Base-by-base conservation (phyloP, 2,888 invertebrate genomes). In the Zygogramma bicolorata region DNA sequence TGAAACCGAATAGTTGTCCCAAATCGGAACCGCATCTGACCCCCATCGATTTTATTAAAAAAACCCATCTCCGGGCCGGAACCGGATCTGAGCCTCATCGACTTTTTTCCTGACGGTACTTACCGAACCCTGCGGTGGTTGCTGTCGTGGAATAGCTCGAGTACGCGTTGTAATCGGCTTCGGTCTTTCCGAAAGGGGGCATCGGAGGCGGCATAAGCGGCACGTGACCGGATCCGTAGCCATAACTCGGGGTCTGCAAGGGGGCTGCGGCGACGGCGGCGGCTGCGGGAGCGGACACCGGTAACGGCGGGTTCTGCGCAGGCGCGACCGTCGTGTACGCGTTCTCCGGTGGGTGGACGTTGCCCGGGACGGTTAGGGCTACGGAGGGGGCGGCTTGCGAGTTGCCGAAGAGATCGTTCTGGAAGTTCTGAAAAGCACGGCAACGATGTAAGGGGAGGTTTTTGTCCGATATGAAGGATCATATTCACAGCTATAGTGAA, bases 161-260 rank as follows among this genome's bases (percentile, higher is more conserved):
- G 31, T 49, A 70, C 18, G 72, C 71, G 34, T 73, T 74, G 59
- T 75, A 75, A 70, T 76, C 75, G 3, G 73, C 75, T 29, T 79
- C 81, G 7, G 80, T 68, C 73, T 83, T 81, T 6, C 82, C 82
- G 70, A 87, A 86, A 2, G 87, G 91, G 29, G 82, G 89, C 83
- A 80, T 89, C 0, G 87, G 86, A 6, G 89, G 91, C 1, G 92
- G 91, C 53, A 90, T 88, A 2, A 91, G 88, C 0, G 91, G 91
- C 1, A 90, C 89, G 71, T 84, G 84, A 13, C 77, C 76, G 29
- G 27, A 42, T 60, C 65, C 71, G 57, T 73, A 70, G 25, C 77
- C 77, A 63, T 74, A 80, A 73, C 72, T 76, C 13, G 73, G 74
- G 15, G 68, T 67, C 65, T 74, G 61, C 79, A 81, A 13, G 31